Conservation (phyloP, 1,140 invertebrate species). For the Eupeodes corollae region DNA sequence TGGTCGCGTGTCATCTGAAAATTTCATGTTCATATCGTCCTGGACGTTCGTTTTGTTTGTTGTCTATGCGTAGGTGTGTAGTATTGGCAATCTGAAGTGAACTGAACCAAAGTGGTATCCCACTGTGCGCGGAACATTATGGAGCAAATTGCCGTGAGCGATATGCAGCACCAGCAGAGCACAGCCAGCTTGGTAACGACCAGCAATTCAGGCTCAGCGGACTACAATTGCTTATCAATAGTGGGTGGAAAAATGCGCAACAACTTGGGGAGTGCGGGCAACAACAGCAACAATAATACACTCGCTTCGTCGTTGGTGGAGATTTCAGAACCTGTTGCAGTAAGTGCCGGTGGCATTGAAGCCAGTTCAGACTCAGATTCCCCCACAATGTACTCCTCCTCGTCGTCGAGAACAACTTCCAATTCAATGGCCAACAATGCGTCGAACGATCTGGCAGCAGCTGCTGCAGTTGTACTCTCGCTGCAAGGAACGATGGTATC, state of each 20-base stretch:
- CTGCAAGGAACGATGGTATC: conserved; percentile 65
- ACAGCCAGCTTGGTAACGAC: background rate
- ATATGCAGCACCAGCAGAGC: background rate
- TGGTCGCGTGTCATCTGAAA: conserved; percentile 37
- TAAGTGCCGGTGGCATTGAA: too few species aligned
- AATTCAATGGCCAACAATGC: conserved; percentile 14
- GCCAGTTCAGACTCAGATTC: too few species aligned
- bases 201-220: background rate
- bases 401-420: too few species aligned
- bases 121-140: background rate
- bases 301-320: too few species aligned
- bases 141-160: background rate
- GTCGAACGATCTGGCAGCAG: conserved; percentile 35
- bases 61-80: too few species aligned
- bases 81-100: background rate
- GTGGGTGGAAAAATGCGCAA: background rate
- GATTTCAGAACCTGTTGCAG: too few species aligned
- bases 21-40: conserved; percentile 28
- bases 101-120: background rate
- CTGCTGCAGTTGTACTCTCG: conserved; percentile 52
- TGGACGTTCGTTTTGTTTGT: too few species aligned
- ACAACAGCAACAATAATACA: background rate
- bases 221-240: background rate
- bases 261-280: background rate
- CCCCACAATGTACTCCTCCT: too few species aligned